phyloP scores from a whole-genome alignment of 2,113 vertebrate genomes.

The Prunella himalayana region DNA sequence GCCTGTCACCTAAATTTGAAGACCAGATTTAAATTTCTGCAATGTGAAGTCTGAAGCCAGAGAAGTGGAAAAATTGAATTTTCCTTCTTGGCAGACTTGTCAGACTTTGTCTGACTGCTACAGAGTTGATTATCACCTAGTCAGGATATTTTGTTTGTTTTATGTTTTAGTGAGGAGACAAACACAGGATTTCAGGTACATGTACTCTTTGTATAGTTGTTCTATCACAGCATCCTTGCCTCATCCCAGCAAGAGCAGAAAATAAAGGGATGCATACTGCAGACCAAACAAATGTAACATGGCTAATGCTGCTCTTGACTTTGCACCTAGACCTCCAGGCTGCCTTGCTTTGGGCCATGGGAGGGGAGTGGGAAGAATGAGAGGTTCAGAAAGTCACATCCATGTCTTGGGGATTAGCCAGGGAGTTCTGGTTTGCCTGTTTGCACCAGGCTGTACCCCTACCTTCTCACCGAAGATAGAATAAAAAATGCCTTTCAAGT shows the following conservation, averaged over 20 bases:
- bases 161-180: neutral
- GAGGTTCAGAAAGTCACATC: neutral
- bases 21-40: neutral
- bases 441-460: neutral
- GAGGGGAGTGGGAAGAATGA: neutral
- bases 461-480: neutral
- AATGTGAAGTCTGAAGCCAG: neutral
- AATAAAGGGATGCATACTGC: neutral
- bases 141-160: neutral
- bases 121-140: neutral
- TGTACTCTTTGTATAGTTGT: neutral
- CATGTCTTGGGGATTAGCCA: neutral
- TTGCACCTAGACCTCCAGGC: neutral
- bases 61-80: neutral
- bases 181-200: neutral
- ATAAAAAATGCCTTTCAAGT: neutral
- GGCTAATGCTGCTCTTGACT: neutral
- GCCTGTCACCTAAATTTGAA: neutral
- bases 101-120: neutral
- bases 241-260: neutral
- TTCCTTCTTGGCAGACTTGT: neutral
- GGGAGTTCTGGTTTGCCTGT: neutral
- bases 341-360: neutral
- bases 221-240: neutral
- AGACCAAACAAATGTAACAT: rapidly evolving